Evolutionary conservation across 2,113 vertebrate species (phyloP), one percentile per base, ranked within the genome.

Genomic region (Pyxicephalus adspersus): DNA sequence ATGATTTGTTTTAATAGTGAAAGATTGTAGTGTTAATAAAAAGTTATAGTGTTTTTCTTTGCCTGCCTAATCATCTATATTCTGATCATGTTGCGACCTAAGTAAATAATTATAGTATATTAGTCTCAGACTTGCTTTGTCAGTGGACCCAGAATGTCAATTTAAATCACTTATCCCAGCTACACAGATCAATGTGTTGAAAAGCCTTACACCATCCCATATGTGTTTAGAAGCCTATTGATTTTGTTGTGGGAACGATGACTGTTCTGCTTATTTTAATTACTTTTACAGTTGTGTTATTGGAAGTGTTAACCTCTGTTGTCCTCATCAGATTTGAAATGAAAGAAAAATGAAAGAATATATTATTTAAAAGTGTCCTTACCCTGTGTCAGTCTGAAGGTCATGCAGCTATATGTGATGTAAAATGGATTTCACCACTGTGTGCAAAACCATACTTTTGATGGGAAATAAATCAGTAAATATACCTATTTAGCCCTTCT

Each of bases 161-260:
- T 34, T 26, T 25, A 76, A 54, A 75, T 60, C 72, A 75, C 57
- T 77, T n/a, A 26, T 17, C 16, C 34, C n/a, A 20, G 15, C 45
- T 64, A 60, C 52, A 50, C 23, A 20, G 61, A 64, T 77, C 74
- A 29, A 64, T 77, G 52, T n/a, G n/a, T 28, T 26, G 8, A 23
- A 64, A 64, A 77, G 64, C 61, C 7, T 64, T 61, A n/a, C 74
- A 61, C 61, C 38, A 29, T 77, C 64, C 64, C 34, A 13, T 61
- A 17, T 51, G 60, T 64, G 63, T 64, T n/a, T 29, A 23, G 26
- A 22, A 52, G 25, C n/a, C 17, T 51, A 77, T 77, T 64, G 45
- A 77, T 77, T 52, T 77, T 20, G 34, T 23, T 19, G 52, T 20
- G 38, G 29, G 25, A 61, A 20, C n/a, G 34, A 64, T 77, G 51